A percentile compares a stretch with the other conserved stretches of the same genome.
These are phyloP conservation scores for Meriones unguiculatus DNA, from an alignment of 2,113 vertebrate species.

Conservation along the genomic window DNA sequence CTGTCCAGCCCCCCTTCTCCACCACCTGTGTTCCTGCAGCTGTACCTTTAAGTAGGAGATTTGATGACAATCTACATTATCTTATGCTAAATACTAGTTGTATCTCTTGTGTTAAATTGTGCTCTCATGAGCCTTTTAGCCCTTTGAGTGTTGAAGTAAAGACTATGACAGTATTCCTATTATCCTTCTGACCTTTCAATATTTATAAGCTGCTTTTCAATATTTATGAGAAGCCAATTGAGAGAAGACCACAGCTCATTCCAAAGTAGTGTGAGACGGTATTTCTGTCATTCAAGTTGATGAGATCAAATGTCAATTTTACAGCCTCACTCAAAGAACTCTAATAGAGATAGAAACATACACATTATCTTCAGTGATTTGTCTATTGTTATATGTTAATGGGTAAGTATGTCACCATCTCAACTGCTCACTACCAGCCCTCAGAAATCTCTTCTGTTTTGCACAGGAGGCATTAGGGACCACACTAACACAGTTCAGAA, in stretches of 20 bases:
- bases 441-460: background rate
- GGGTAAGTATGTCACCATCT: background rate
- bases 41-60: background rate
- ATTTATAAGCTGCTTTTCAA: background rate
- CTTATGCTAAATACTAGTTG: background rate
- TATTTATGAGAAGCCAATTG: background rate
- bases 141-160: background rate
- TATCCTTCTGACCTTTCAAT: conserved; percentile 25
- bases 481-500: background rate
- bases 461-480: background rate
- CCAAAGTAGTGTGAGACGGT: background rate
- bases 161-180: background rate
- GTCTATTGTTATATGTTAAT: background rate
- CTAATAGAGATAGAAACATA: background rate
- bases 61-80: background rate
- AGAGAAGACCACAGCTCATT: conserved; percentile 32
- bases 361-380: background rate
- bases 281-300: conserved; percentile 19
- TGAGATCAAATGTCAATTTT: conserved; percentile 22
- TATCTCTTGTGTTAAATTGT: background rate
- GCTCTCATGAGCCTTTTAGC: background rate
- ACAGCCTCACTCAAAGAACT: background rate
- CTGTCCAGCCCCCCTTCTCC: background rate
- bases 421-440: background rate
- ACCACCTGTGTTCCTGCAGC: background rate